Percentiles rank a stretch among this genome's conserved stretches.
Conservation (phyloP, 2,113 vertebrate species). For the Glareola pratincola region DNA sequence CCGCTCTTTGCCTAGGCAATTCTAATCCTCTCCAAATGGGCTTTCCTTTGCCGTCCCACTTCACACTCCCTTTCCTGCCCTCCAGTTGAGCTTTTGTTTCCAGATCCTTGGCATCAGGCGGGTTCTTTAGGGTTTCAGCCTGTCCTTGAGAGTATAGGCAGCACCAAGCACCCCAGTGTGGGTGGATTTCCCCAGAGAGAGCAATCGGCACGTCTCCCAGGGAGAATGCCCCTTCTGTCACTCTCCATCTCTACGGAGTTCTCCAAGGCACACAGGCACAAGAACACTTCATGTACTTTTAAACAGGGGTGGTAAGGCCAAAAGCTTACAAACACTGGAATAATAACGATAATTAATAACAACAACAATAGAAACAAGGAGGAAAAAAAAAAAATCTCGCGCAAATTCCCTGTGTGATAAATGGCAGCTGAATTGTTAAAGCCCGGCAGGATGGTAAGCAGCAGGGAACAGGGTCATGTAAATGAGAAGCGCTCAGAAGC, state of each 20-base stretch:
- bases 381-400: not conserved
- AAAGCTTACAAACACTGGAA: not conserved
- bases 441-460: not conserved
- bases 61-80: not conserved
- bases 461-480: not conserved
- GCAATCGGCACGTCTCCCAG: not conserved
- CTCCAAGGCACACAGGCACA: not conserved
- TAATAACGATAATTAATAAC: not conserved
- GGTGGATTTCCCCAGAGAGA: not conserved
- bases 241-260: not conserved
- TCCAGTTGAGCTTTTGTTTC: not conserved
- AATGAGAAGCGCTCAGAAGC: not conserved
- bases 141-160: not conserved
- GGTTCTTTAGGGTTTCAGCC: not conserved
- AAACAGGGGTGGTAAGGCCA: not conserved
- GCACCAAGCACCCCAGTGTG: not conserved
- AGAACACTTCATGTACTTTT: not conserved
- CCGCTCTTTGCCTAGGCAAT: not conserved
- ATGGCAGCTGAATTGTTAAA: not conserved
- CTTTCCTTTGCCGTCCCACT: not conserved
- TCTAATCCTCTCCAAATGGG: not conserved
- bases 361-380: not conserved
- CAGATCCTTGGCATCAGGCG: not conserved
- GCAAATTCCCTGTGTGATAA: not conserved
- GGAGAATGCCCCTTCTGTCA: accelerated